These are phyloP conservation scores for Drosophila kurseongensis DNA, from an alignment of 1,140 invertebrate species.

Conservation along the genomic window DNA sequence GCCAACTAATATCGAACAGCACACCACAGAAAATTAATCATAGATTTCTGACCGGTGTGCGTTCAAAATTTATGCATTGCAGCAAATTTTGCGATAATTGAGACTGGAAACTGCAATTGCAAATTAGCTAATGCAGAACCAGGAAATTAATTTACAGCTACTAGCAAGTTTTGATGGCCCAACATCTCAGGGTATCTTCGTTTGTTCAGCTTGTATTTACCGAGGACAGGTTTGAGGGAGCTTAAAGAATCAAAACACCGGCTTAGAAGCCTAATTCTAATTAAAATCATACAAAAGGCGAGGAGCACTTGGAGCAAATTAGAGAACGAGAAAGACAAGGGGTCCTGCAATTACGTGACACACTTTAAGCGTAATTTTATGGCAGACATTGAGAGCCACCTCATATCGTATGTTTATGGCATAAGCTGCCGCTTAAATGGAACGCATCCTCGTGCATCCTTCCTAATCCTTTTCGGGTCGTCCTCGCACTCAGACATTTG, in stretches of 20 bases:
- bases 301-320: constrained; percentile 58
- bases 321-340: constrained; percentile 31
- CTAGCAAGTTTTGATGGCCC: constrained; percentile 47
- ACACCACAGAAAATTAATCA: constrained; percentile 73
- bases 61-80: constrained; percentile 73
- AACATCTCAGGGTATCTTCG: constrained; percentile 27
- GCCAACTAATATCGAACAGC: constrained; percentile 35
- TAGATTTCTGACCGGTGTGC: constrained; percentile 37
- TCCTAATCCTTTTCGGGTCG: constrained; percentile 50
- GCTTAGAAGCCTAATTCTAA: constrained; percentile 60
- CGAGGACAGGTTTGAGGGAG: constrained; percentile 29
- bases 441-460: constrained; percentile 19
- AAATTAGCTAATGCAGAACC: constrained; percentile 10
- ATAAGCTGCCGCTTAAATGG: constrained; percentile 63
- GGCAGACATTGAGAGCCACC: constrained; percentile 46
- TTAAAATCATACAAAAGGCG: constrained; percentile 60
- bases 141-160: constrained; percentile 68
- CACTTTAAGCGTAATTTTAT: constrained; percentile 76
- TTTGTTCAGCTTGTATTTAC: constrained; percentile 20
- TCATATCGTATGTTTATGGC: constrained; percentile 57
- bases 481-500: constrained; percentile 14
- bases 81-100: constrained; percentile 62
- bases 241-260: constrained; percentile 47
- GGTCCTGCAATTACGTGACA: constrained; percentile 62
- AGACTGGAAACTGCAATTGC: constrained; percentile 51